Base-by-base conservation (phyloP, 2,797 vertebrate genomes). In the Tragopan temminckii region DNA sequence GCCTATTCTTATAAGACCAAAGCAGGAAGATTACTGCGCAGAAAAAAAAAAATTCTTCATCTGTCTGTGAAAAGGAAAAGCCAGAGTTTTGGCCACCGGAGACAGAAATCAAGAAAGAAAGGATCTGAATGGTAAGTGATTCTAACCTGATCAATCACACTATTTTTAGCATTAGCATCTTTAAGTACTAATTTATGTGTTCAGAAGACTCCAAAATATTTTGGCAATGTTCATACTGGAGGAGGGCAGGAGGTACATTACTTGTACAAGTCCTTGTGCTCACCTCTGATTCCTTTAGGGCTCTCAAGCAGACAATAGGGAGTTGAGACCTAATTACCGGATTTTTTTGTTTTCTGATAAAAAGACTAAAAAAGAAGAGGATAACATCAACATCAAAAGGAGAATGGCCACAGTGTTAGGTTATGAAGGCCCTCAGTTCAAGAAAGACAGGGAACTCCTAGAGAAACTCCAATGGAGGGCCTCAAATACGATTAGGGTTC, bases 91-190 rank as follows among this genome's bases (percentile, higher is more conserved):
- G 24, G 9, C 40, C 43, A 27, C 72, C 79, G 31, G 23, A 36
- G 12, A 86, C 40, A 64, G 3, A 13, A 17, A 36, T 3, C 29
- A 89, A 64, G 29, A 43, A 80, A 77, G 36, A 71, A 94, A 31
- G 81, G 80, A 87, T 46, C 42, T 82, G 33, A 11, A 45, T 63
- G 92, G 90, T 95, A 87, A 93, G 90, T 94, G 55, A 92, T 72
- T 90, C 69, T 69, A 85, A 89, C 27, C 36, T 75, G 53, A 83
- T 68, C 3, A 68, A 84, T 79, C 36, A 62, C 45, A 58, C 4
- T 17, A 1, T 31, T 59, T 27, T 55, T 20, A 11, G 78, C 23
- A 43, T 66, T 82, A 27, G 3, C 42, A 3, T 66, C 20, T 68
- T 79, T 87, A 86, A 62, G 11, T 76, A n/a, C 31, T 46, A 42